Percentiles rank a stretch among this genome's conserved stretches.
Evolutionary conservation across 1,140 invertebrate species (phyloP).

Genomic region (Thrips palmi): DNA sequence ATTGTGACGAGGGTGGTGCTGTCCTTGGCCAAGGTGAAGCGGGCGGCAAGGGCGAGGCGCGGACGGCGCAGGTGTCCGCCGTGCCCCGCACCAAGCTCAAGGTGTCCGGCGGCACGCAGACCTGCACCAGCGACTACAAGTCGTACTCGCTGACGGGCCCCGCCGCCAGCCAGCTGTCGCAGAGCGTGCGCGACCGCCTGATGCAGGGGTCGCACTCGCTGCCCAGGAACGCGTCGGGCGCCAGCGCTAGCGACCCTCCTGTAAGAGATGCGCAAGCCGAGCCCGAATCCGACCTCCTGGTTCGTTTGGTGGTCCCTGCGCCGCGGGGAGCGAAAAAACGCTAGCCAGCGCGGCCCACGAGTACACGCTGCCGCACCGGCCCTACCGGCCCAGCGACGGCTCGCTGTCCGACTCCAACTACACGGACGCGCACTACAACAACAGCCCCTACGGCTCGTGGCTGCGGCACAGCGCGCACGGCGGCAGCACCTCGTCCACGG

Average conservation of each 20-base stretch:
- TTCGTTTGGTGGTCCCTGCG: too few species aligned
- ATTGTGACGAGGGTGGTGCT: constrained; percentile 43
- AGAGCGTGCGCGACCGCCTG: constrained; percentile 61
- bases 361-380: constrained; percentile 21
- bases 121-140: constrained; percentile 61
- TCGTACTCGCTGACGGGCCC: constrained; percentile 66
- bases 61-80: constrained; percentile 65
- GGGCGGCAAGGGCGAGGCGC: constrained; percentile 28
- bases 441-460: constrained; percentile 34
- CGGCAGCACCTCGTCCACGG: too few species aligned
- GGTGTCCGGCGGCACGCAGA: constrained; percentile 76
- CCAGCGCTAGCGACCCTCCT: too few species aligned
- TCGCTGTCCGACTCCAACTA: constrained; percentile 56
- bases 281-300: too few species aligned
- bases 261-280: too few species aligned
- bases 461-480: constrained; percentile 35
- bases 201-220: constrained; percentile 59
- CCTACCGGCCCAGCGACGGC: constrained; percentile 28
- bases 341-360: constrained; percentile 39
- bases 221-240: constrained; percentile 46
- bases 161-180: constrained; percentile 62
- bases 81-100: constrained; percentile 63
- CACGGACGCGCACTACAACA: constrained; percentile 29
- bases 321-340: too few species aligned
- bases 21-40: constrained; percentile 65